These are phyloP conservation scores for Pithys albifrons DNA, from an alignment of 2,113 vertebrate genomes.

Conservation along the genomic window DNA sequence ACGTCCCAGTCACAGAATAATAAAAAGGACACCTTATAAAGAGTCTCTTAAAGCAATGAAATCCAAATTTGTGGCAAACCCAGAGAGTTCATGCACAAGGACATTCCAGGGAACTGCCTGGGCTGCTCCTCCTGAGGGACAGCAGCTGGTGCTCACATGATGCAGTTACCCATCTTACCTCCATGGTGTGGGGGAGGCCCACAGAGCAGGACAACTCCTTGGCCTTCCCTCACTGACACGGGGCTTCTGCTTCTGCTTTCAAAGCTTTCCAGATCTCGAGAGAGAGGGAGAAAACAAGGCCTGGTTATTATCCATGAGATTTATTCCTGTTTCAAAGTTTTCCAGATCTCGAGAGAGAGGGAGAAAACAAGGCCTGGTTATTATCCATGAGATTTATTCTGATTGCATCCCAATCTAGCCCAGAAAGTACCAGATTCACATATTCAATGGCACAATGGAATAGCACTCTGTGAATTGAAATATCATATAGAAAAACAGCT, in stretches of 20 bases:
- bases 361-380: conserved; percentile 29
- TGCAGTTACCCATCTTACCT: conserved; percentile 75
- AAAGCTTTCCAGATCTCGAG: conserved; percentile 86
- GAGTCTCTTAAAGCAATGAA: background rate
- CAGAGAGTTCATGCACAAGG: fast-evolving
- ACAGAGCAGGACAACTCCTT: conserved; percentile 88
- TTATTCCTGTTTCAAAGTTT: conserved; percentile 74
- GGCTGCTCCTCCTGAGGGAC: background rate
- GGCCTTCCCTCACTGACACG: conserved; percentile 86
- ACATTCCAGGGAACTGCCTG: background rate
- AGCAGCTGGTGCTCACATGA: too few relatives aligned
- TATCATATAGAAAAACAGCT: background rate
- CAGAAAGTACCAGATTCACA: fast-evolving
- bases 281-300: conserved; percentile 37
- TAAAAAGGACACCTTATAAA: background rate
- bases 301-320: background rate
- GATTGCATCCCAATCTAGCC: background rate
- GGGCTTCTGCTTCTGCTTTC: conserved; percentile 79
- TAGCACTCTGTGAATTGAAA: background rate
- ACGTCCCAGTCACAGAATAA: fast-evolving
- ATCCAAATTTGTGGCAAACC: background rate
- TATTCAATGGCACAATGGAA: too few relatives aligned
- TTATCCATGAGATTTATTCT: background rate
- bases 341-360: conserved; percentile 80
- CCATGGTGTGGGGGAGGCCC: conserved; percentile 82